phyloP scores from a whole-genome alignment of 2,113 vertebrate species.

The Nycticorax nycticorax region DNA sequence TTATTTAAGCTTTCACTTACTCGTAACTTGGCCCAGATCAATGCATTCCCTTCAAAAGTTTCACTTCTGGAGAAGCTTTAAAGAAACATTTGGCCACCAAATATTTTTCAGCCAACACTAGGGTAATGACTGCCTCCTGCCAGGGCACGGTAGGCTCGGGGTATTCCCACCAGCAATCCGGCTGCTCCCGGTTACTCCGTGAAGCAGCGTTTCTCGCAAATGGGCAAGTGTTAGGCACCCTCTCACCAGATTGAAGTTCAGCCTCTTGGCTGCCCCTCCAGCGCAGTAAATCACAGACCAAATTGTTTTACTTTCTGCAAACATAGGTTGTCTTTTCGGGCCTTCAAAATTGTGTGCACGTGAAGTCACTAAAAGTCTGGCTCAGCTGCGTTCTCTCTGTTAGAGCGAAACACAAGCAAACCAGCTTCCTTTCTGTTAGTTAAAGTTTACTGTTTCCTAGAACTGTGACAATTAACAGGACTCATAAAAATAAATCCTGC shows the following conservation, averaged over 20 bases:
- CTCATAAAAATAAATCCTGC: slow-evolving; percentile 8
- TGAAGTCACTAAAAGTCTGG: not conserved
- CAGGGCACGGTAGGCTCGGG: accelerated
- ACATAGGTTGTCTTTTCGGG: not conserved
- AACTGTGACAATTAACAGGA: not conserved
- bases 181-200: accelerated
- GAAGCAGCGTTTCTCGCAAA: not conserved
- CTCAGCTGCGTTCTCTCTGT: not conserved
- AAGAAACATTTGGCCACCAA: not conserved
- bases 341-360: not conserved
- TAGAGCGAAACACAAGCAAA: not conserved
- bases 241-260: not conserved
- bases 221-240: not conserved
- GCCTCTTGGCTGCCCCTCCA: not conserved
- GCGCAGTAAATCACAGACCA: not conserved
- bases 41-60: not conserved
- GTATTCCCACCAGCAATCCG: not conserved
- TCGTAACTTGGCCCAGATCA: not conserved
- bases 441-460: not conserved
- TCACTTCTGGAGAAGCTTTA: not conserved
- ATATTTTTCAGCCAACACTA: not conserved
- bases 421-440: not conserved
- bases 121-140: not conserved
- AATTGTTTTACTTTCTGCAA: not conserved
- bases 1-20: not conserved